Conservation (phyloP, 2,797 vertebrate species). For the Nannoperca australis region DNA sequence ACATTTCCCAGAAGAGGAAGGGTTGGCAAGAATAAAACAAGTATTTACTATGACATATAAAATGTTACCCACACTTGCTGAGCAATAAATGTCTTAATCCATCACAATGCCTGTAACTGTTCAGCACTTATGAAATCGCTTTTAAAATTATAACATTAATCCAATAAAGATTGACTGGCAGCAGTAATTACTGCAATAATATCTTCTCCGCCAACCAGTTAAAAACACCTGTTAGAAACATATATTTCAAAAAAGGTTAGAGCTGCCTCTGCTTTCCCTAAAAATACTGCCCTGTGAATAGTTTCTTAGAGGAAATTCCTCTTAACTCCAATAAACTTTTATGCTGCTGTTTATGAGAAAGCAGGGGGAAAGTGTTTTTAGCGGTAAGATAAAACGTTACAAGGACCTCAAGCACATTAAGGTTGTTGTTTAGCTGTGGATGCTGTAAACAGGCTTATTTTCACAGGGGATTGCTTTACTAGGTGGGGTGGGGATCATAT, state of each 20-base stretch:
- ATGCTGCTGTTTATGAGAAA: conserved; percentile 28
- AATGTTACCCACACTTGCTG: conserved; percentile 32
- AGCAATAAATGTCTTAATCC: conserved; percentile 52
- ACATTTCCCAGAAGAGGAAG: conserved; percentile 23
- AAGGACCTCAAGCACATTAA: conserved; percentile 35
- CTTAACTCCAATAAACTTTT: conserved; percentile 21
- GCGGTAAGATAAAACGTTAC: conserved; percentile 27
- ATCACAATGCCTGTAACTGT: conserved; percentile 32
- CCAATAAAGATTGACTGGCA: conserved; percentile 16
- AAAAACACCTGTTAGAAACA: conserved; percentile 27
- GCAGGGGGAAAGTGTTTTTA: conserved; percentile 37
- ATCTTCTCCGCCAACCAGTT: conserved; percentile 9
- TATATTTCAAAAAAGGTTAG: conserved; percentile 7
- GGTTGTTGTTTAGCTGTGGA: conserved; percentile 34
- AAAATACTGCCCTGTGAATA: conserved; percentile 23
- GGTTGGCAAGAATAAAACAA: conserved; percentile 37
- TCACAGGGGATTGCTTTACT: conserved; percentile 40
- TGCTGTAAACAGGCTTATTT: conserved; percentile 47
- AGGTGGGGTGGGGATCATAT: conserved; percentile 1
- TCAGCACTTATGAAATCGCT: conserved; percentile 30
- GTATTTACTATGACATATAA: conserved; percentile 34
- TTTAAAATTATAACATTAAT: conserved; percentile 46
- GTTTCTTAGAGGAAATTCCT: conserved; percentile 29
- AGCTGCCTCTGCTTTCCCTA: conserved; percentile 3
- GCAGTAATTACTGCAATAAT: conserved; percentile 27